Base-by-base conservation (phyloP, 1,140 invertebrate species). In the Drosophila gunungcola region DNA sequence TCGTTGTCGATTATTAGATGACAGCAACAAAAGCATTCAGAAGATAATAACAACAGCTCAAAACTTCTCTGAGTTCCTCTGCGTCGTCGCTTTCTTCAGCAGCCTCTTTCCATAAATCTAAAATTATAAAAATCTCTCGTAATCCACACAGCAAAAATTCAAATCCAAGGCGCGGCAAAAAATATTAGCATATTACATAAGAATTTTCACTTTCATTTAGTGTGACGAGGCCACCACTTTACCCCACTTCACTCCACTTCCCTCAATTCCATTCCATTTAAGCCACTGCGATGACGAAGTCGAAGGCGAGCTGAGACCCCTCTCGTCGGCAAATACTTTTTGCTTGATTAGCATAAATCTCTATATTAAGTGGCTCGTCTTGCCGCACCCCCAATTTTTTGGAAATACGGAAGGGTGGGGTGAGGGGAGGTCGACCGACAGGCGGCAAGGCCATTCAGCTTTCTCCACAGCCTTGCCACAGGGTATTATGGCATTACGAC, bases 131-230 rank as follows among this genome's bases (percentile, higher is more conserved):
- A 77, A 69, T 77, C 73, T 69, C 60, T 77, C 73, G 62, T 77
- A 77, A 77, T 77, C 74, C 63, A 74, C 9, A 29, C 42, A 52
- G 11, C 49, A 58, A 57, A 75, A 57, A 56, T 45, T 36, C 41
- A 42, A 69, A 77, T 77, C 45, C 38, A 32, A 75, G 64, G 73
- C 65, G 42, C 61, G 72, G 54, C 73, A 68, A 61, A 62, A 78
- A 62, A 78, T 78, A 77, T 78, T 78, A 77, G 73, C 75, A 78
- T 78, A 78, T 78, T 78, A 78, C 75, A 78, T 78, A 78, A 78
- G 75, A 78, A 78, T 78, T 78, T 78, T 78, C 75, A 78, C 75
- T 78, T 78, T 78, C 75, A 78, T 77, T 77, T 60, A 48, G 55
- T 60, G 61, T 73, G 69, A 77, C 52, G 63, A 51, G 16, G 73